Evolutionary conservation across 2,113 vertebrate species (phyloP), one percentile per base, ranked within the genome.

Genomic region (Epinephelus fuscoguttatus): DNA sequence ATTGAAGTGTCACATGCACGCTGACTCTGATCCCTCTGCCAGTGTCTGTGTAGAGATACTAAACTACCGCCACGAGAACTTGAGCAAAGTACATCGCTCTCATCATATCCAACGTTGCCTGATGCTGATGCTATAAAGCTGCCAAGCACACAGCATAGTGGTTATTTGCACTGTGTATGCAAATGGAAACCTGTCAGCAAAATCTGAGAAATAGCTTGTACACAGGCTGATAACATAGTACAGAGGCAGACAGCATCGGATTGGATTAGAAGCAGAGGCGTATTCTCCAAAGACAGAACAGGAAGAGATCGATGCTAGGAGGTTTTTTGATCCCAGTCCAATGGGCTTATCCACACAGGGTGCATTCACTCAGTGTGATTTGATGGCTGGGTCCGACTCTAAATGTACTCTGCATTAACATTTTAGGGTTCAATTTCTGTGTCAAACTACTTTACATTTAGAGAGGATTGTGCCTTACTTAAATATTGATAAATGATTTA

Each of bases 271-370:
- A 79, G 77, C 80, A 76, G 87, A 84, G 57, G 74, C n/a, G n/a
- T 81, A 76, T 80, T 89, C 77, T 84, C 70, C 27, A 78, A 81
- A 87, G 64, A 61, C 67, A 47, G 69, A 83, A 49, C 78, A 85
- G 90, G 80, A 94, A 90, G 78, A 21, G 85, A 87, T 92, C 82
- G 70, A 90, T 89, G 74, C 71, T 84, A 76, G 72, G 81, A 85
- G 78, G 70, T 77, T 87, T 84, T 90, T 88, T 89, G 84, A 90
- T 91, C 79, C 52, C 7, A 2, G 68, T 80, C 80, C 88, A 91
- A 73, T 33, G 21, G 74, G 82, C 73, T 71, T 19, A 74, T 86
- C 73, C 66, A 70, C 77, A 60, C 73, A 77, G 82, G 52, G 66
- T 63, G 68, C 74, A 33, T 75, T 83, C 84, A 78, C 64, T 79